Evolutionary conservation across 2,113 vertebrate genomes (phyloP).

Genomic region (Cairina moschata): DNA sequence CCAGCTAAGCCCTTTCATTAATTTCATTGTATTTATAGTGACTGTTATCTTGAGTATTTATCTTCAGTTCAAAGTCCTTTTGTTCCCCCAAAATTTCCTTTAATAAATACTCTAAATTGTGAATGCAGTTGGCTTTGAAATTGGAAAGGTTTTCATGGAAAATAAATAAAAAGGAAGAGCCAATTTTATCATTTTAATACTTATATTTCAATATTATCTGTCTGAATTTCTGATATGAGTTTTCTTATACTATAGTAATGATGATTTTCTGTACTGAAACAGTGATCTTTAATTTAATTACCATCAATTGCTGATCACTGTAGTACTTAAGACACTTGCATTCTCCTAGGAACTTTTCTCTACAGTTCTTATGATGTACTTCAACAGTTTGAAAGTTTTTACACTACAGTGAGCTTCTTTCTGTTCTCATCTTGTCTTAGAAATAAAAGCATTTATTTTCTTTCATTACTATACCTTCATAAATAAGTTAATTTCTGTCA

Average conservation of each 20-base stretch:
- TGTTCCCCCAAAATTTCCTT: background rate
- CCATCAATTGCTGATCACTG: background rate
- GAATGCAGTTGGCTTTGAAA: background rate
- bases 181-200: background rate
- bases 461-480: background rate
- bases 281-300: conserved; percentile 60
- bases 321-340: conserved; percentile 39
- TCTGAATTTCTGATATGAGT: background rate
- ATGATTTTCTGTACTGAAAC: background rate
- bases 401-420: background rate
- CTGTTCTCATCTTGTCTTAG: conserved; percentile 14
- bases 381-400: conserved; percentile 42
- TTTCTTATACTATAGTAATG: conserved; percentile 2
- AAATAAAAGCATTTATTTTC: background rate
- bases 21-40: background rate
- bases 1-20: background rate
- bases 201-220: background rate
- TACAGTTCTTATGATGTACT: conserved; percentile 1
- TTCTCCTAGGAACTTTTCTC: conserved; percentile 19
- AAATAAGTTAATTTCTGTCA: background rate
- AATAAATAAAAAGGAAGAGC: background rate
- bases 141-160: background rate
- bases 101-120: background rate
- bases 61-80: background rate
- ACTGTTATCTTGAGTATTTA: background rate